A percentile compares a stretch with the other conserved stretches of the same genome.
These are phyloP conservation scores for Barypeithes pellucidus DNA, from an alignment of 2,888 invertebrate genomes.

Conservation along the genomic window DNA sequence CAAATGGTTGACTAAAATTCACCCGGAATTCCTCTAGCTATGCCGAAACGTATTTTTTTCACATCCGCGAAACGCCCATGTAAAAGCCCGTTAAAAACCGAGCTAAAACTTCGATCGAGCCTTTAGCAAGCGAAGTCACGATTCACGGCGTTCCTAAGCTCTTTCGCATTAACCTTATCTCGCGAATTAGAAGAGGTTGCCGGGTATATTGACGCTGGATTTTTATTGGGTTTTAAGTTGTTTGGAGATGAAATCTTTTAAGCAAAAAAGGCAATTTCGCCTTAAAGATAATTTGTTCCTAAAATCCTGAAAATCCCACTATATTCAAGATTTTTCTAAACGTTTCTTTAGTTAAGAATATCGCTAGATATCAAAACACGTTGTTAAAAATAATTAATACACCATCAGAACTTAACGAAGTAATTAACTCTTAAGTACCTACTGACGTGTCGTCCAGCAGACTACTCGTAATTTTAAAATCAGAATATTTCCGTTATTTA, in stretches of 20 bases:
- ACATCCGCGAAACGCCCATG: conserved; percentile 20
- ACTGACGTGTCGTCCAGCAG: too few species aligned
- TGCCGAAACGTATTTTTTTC: neutral
- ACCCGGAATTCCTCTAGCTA: neutral
- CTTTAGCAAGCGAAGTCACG: conserved; percentile 56
- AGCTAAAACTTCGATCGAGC: conserved; percentile 54
- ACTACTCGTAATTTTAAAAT: too few species aligned
- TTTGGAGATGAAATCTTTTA: conserved; percentile 51
- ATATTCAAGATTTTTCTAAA: too few species aligned
- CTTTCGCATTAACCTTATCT: conserved; percentile 56
- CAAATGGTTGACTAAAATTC: too few species aligned
- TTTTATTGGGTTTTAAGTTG: conserved; percentile 55
- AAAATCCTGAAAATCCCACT: neutral
- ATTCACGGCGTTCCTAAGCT: conserved; percentile 55
- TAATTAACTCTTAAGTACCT: too few species aligned
- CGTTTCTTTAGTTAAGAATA: too few species aligned
- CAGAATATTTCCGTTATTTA: too few species aligned
- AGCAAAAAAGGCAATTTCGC: conserved; percentile 41
- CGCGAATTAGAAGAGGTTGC: conserved; percentile 51
- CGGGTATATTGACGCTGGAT: conserved; percentile 53
- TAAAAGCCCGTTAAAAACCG: conserved; percentile 47
- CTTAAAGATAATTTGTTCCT: conserved; percentile 37
- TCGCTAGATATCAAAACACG: too few species aligned
- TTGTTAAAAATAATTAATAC: too few species aligned
- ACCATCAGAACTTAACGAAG: too few species aligned